Percentiles rank a stretch among this genome's conserved stretches.
Conservation (phyloP, 2,113 vertebrate species). For the Camarhynchus parvulus region DNA sequence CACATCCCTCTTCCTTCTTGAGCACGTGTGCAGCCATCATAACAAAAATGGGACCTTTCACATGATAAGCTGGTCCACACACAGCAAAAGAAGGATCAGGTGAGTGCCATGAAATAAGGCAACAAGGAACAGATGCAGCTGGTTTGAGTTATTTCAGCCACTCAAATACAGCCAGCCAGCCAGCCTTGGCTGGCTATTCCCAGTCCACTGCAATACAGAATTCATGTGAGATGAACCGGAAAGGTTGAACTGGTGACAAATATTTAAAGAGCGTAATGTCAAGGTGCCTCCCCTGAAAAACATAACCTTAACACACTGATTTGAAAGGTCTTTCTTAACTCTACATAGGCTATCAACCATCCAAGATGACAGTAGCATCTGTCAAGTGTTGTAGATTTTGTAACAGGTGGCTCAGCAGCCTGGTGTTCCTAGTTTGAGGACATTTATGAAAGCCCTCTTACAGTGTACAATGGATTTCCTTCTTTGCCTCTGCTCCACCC, state of each 20-base stretch:
- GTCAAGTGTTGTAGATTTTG: not conserved
- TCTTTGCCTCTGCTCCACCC: not conserved
- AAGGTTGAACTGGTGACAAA: not conserved
- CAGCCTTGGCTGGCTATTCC: conserved; percentile 12
- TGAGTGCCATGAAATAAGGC: not conserved
- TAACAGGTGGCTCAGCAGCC: not conserved
- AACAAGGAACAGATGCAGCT: not conserved
- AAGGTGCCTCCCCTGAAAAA: not conserved
- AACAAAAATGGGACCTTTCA: not conserved
- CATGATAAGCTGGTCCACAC: not conserved
- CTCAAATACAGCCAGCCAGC: not conserved
- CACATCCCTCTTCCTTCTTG: not conserved
- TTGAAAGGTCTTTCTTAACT: not conserved
- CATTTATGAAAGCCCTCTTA: not conserved
- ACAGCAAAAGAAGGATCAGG: not conserved
- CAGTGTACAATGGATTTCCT: not conserved
- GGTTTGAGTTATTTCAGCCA: not conserved
- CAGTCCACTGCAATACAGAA: not conserved
- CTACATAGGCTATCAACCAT: not conserved
- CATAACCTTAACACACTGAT: not conserved
- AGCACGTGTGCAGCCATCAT: rapidly evolving
- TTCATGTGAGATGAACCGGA: not conserved
- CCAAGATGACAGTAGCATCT: not conserved
- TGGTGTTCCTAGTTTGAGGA: not conserved
- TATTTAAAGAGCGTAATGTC: not conserved